Evolutionary conservation across 53 echinoderm and acorn worm species (phyloP), one percentile per base, ranked within the genome.

Genomic region (Holothuria leucospilota): DNA sequence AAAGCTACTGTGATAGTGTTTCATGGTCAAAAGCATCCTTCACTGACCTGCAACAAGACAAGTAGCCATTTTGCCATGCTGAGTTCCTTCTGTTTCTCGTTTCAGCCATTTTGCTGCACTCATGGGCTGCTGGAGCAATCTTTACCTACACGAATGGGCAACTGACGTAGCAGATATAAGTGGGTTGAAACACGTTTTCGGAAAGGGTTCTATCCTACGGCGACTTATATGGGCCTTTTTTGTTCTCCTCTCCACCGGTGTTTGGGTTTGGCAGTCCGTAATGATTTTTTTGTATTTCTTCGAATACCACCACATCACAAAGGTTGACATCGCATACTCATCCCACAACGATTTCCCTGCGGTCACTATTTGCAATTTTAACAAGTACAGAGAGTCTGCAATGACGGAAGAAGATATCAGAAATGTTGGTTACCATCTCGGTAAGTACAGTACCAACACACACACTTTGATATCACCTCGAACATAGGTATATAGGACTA

Each of bases 371-470:
- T 95, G 95, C 86, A 95, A 93, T 77, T 71, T 93, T 62, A 95
- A 95, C 88, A 95, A 95, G 61, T 95, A 95, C 77, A 77, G 93
- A 15, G 89, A 91, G 73, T 93, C 93, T 23, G 93, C 93, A 0
- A 40, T 88, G 29, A 93, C 95, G 0, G 85, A 78, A 5, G 63
- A 81, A 52, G 95, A 95, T 71, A 77, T 95, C 8, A 89, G 68
- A 53, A 84, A 91, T 69, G 91, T 91, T 68, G 95, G 95, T 12
- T 58, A 46, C 20, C 87, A 89, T 84, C 77, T 95, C 18, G 95
- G 95, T 95, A 86, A 80, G 95, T 28, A 10, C 4, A 49, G 6
- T 49, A 6, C 9, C 49, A 13, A 49, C 49, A 49, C 0, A 6
- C 34, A 34, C 34, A 34, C 3, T 34, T 1, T 34, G 34, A 34